Conservation (phyloP, 2,888 invertebrate genomes). For the Entomobrya multifasciata region DNA sequence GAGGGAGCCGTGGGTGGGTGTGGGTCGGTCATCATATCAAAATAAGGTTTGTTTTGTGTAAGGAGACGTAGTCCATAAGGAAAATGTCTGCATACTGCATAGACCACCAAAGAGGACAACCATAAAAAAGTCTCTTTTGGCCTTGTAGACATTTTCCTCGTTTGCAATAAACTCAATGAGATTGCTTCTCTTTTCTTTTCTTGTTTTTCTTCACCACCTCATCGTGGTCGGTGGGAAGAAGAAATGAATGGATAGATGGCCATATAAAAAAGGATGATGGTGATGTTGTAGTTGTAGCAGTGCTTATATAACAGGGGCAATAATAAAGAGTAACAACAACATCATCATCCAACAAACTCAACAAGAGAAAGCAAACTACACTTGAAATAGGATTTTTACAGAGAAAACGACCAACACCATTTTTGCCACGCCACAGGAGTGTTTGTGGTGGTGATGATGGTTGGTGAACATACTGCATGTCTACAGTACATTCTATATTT, state of each 20-base stretch:
- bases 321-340: slow-evolving; percentile 23
- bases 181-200: slow-evolving; percentile 21
- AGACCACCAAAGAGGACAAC: neutral
- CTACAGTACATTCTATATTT: no score
- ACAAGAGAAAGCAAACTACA: neutral
- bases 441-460: neutral
- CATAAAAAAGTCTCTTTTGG: neutral
- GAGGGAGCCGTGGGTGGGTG: slow-evolving; percentile 39
- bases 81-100: slow-evolving; percentile 55
- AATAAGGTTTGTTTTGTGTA: no score
- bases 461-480: neutral
- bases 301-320: neutral
- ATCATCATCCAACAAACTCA: neutral
- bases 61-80: slow-evolving; percentile 54
- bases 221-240: no score
- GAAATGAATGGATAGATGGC: neutral
- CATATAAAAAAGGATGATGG: neutral
- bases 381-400: slow-evolving; percentile 20
- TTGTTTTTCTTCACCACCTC: neutral
- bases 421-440: neutral
- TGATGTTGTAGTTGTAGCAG: no score
- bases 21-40: slow-evolving; percentile 52
- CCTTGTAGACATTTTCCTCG: neutral
- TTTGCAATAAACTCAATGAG: slow-evolving; percentile 42
- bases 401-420: neutral